A percentile compares a stretch with the other conserved stretches of the same genome.
Conservation (phyloP, 2,113 vertebrate species). For the Rhinichthys klamathensis region DNA sequence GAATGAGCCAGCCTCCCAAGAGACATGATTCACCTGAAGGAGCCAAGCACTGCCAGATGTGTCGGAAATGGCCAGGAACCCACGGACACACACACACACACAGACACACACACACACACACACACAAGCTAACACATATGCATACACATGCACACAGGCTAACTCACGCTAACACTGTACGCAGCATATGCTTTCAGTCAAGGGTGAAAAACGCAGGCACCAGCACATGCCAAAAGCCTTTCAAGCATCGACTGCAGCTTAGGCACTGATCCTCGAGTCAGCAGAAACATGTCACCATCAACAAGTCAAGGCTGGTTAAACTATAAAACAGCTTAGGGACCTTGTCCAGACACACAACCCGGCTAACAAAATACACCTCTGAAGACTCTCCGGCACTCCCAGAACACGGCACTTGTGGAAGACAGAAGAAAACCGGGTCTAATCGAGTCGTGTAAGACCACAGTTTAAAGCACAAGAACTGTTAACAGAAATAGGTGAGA, state of each 20-base stretch:
- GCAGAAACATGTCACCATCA: constrained; percentile 93
- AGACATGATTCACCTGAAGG: constrained; percentile 95
- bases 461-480: neutral
- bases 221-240: constrained; percentile 94
- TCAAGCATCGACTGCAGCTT: constrained; percentile 89
- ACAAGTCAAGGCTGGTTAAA: constrained; percentile 93
- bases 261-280: constrained; percentile 84
- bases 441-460: neutral
- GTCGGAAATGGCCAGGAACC: constrained; percentile 84
- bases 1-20: constrained; percentile 85
- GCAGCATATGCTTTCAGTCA: constrained; percentile 96
- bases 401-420: constrained; percentile 3
- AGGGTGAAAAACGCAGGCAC: constrained; percentile 94
- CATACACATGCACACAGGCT: constrained; percentile 67
- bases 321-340: constrained; percentile 84
- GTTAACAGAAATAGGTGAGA: neutral
- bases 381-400: constrained; percentile 67
- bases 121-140: constrained; percentile 83
- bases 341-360: constrained; percentile 80
- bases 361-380: constrained; percentile 68
- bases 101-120: constrained; percentile 76
- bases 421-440: neutral
- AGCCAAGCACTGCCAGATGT: constrained; percentile 95
- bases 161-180: constrained; percentile 73
- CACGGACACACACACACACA: constrained; percentile 75